Conservation (phyloP, 2,797 vertebrate species). For the Enteromius mattozi region DNA sequence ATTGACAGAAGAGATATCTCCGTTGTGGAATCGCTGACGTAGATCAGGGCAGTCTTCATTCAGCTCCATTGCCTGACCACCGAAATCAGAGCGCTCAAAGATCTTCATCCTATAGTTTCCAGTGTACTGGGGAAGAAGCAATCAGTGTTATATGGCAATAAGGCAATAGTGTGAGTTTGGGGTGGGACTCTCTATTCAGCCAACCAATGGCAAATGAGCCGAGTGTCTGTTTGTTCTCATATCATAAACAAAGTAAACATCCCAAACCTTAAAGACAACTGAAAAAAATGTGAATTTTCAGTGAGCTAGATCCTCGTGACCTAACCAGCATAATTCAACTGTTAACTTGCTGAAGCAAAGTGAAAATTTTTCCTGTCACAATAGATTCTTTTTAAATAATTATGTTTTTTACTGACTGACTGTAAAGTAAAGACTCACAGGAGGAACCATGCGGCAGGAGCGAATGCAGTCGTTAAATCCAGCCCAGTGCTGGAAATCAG, state of each 20-base stretch:
- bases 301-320: neutral
- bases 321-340: neutral
- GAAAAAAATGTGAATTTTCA: neutral
- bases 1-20: slow-evolving; percentile 79
- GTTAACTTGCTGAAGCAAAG: neutral
- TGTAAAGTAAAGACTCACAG: slow-evolving; percentile 71
- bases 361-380: neutral
- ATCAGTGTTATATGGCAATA: neutral
- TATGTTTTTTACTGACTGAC: neutral
- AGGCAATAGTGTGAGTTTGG: neutral
- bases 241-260: neutral
- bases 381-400: neutral
- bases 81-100: slow-evolving; percentile 80
- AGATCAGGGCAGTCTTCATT: slow-evolving; percentile 81
- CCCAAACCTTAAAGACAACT: neutral
- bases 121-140: slow-evolving; percentile 67
- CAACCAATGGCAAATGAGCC: neutral
- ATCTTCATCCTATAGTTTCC: slow-evolving; percentile 83
- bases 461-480: slow-evolving; percentile 84
- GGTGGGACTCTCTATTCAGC: neutral
- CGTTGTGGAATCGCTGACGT: slow-evolving; percentile 78
- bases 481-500: slow-evolving; percentile 80
- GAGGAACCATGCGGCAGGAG: slow-evolving; percentile 81
- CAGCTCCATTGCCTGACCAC: slow-evolving; percentile 79
- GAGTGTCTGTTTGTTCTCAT: neutral